These are phyloP conservation scores for Myathropa florea DNA, from an alignment of 2,888 invertebrate species.

Conservation along the genomic window DNA sequence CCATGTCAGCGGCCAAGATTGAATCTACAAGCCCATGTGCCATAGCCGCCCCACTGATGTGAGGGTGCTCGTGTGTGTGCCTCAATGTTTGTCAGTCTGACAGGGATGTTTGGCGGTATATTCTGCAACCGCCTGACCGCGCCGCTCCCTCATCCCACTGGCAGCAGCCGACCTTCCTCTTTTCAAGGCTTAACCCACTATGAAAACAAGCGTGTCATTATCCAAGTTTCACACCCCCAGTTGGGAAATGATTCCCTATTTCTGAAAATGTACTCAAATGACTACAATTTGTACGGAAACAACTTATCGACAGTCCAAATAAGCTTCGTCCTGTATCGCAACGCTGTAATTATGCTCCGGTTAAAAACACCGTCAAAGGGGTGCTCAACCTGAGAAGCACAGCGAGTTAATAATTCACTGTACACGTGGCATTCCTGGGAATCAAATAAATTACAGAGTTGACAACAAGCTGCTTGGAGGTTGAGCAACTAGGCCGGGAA, in stretches of 20 bases:
- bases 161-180: not conserved
- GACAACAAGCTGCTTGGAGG: not conserved
- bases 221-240: not conserved
- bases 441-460: not conserved
- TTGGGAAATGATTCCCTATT: not conserved
- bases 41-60: not conserved
- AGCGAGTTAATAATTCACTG: not conserved
- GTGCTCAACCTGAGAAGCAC: not conserved
- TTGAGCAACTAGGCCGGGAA: not conserved
- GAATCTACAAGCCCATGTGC: not conserved
- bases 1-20: not conserved
- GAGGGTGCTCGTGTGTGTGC: not conserved
- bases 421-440: not conserved
- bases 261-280: slow-evolving; percentile 3
- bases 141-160: not conserved
- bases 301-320: slow-evolving; percentile 14
- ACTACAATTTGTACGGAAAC: slow-evolving; percentile 7
- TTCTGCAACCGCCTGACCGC: not conserved
- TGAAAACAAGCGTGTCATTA: not conserved
- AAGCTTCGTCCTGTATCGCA: not conserved
- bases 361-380: not conserved
- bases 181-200: not conserved
- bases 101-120: not conserved
- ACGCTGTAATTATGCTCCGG: not conserved
- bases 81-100: not conserved